Base-by-base conservation (phyloP, 2,797 vertebrate genomes). In the Schizothorax lantsangensis region DNA sequence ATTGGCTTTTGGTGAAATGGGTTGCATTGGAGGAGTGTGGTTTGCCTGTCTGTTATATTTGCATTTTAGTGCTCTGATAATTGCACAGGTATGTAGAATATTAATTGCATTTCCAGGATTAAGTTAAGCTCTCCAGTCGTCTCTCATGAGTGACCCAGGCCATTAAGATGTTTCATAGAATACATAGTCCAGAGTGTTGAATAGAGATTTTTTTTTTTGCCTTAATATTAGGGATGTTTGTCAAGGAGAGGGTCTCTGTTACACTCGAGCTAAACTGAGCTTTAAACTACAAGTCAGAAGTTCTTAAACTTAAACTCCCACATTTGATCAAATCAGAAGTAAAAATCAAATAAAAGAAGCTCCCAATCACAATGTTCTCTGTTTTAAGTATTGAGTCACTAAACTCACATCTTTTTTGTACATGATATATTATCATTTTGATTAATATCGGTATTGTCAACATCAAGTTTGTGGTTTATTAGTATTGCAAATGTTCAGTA, bases 21-120 rank as follows among this genome's bases (percentile, higher is more conserved):
- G 19, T 73, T 86, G 69, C 62, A 80, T 83, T 87, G 71, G 38
- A 80, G 64, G 23, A 72, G 6, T 74, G 23, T 26, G 17, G 21
- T 73, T 78, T 62, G 17, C 86, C 79, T 73, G 86, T 78, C 87
- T 87, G 81, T 86, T 85, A 88, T 77, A 86, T 93, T 89, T 89
- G 83, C 84, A 88, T 90, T 89, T 79, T 84, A 88, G 78, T 86
- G 82, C 81, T 88, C 81, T 77, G 78, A 88, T 88, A 84, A 91
- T 91, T 88, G 92, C 88, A 88, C 79, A 84, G 83, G 83, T 36
- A 43, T 79, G 10, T 84, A 54, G 89, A 57, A 92, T 92, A 93
- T 92, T 91, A 92, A 91, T 91, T 91, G 88, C 84, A 45, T 54
- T 81, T 87, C 36, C 75, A 85, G 90, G 88, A 91, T 91, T 91